Conservation (phyloP, 2,888 invertebrate species). For the Gonocerus acuteangulatus region DNA sequence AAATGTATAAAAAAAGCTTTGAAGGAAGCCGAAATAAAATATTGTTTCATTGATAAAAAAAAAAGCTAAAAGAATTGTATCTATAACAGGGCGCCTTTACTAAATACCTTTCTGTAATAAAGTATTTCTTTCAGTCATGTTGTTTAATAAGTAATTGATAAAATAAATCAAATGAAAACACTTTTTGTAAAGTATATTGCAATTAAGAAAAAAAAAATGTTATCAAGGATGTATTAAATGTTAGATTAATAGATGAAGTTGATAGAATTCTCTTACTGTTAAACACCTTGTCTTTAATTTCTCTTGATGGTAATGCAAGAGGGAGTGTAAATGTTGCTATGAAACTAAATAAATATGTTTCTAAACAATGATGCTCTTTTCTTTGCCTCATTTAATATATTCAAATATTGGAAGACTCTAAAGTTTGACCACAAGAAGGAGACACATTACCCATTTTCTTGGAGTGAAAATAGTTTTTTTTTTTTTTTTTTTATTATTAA, state of each 20-base stretch:
- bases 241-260: conserved; percentile 18
- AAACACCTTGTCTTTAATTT: conserved; percentile 18
- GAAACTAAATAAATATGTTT: conserved; percentile 21
- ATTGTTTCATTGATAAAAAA: too few relatives aligned
- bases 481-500: too few relatives aligned
- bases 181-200: conserved; percentile 9
- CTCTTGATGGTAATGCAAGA: conserved; percentile 10
- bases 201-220: conserved; percentile 8
- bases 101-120: background rate
- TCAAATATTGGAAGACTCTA: too few relatives aligned
- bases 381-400: too few relatives aligned
- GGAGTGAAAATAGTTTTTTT: too few relatives aligned
- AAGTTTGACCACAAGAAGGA: too few relatives aligned
- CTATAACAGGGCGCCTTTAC: background rate
- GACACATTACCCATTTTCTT: too few relatives aligned
- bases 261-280: conserved; percentile 13
- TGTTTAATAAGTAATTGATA: background rate
- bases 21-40: too few relatives aligned
- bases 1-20: too few relatives aligned
- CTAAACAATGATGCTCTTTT: conserved; percentile 8
- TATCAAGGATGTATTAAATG: conserved; percentile 21
- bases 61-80: too few relatives aligned
- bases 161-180: background rate
- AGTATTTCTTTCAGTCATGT: background rate
- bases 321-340: conserved; percentile 23